Evolutionary conservation across 2,113 vertebrate genomes (phyloP), one percentile per base, ranked within the genome.

Genomic region (Mugil cephalus): DNA sequence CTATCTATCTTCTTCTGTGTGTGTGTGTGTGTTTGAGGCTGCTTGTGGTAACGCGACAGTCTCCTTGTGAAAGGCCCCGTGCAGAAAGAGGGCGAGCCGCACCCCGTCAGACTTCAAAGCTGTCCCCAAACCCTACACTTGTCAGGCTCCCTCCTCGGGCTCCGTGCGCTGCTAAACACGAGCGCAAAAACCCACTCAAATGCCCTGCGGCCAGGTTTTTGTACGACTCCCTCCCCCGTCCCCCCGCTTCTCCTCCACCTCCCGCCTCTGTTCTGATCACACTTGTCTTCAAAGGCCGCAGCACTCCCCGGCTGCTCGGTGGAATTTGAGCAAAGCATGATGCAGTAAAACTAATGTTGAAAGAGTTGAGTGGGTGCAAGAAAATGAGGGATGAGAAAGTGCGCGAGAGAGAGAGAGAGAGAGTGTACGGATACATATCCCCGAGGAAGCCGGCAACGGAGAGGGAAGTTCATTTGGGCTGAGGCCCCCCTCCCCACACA

Each of bases 271-370:
- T 90, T 88, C 89, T 85, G 78, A 90, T 93, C 91, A 85, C 84
- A 85, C 77, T 89, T 78, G 82, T 86, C 91, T 90, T 94, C 90
- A 91, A 90, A 93, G 89, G 90, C 82, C 12, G 34, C 1, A 54
- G 76, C 70, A 14, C 77, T 79, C 69, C 77, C 66, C 48, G 47
- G 64, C 84, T 77, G 86, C 89, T 82, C 69, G 4, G 48, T 74
- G 73, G 84, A 93, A 93, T 89, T 83, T 91, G 88, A 83, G 78
- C 88, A 89, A 91, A 89, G 85, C 89, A 85, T 87, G 90, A 92
- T 92, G 87, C 66, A 71, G 89, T 93, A 90, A 92, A 93, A 92
- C 87, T 87, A 91, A 91, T 91, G 88, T 88, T 86, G 85, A 89
- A 89, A 85, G 87, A 88, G 77, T 82, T 76, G 66, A 83, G 83